A percentile compares a stretch with the other conserved stretches of the same genome.
Conservation (phyloP, 2,797 vertebrate genomes). For the Acanthopagrus latus region DNA sequence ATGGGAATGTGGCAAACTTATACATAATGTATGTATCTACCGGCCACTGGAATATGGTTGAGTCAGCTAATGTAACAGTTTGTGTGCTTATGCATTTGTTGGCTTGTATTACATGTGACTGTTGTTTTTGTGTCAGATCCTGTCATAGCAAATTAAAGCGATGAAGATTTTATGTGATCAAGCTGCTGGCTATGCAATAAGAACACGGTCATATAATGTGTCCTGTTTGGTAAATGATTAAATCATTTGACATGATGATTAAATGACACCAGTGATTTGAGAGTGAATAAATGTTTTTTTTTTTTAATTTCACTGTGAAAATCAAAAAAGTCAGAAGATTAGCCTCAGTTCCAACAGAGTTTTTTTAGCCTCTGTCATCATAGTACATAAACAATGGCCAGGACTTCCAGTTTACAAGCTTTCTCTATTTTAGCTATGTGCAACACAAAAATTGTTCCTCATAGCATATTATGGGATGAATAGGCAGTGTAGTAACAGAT, state of each 20-base stretch:
- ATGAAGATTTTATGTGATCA: not conserved
- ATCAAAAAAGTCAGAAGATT: no score
- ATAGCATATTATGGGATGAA: no score
- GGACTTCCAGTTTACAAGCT: no score
- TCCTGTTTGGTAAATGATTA: not conserved
- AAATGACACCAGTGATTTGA: no score
- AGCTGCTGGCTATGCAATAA: not conserved
- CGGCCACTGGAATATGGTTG: not conserved
- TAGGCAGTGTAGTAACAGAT: no score
- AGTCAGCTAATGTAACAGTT: not conserved
- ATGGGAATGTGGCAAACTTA: not conserved
- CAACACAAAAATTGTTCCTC: no score
- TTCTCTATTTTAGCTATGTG: no score
- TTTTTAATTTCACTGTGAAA: no score
- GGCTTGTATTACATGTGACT: constrained; percentile 1
- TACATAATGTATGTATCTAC: constrained; percentile 28
- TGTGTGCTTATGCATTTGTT: constrained; percentile 10
- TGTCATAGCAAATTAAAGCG: constrained; percentile 3
- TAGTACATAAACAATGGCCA: no score
- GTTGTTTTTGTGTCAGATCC: not conserved
- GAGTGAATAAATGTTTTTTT: no score
- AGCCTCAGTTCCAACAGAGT: no score
- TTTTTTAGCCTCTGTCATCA: no score
- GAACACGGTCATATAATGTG: not conserved
- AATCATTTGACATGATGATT: not conserved